phyloP scores from a whole-genome alignment of 2,113 vertebrate species.

The Ascaphus truei region DNA sequence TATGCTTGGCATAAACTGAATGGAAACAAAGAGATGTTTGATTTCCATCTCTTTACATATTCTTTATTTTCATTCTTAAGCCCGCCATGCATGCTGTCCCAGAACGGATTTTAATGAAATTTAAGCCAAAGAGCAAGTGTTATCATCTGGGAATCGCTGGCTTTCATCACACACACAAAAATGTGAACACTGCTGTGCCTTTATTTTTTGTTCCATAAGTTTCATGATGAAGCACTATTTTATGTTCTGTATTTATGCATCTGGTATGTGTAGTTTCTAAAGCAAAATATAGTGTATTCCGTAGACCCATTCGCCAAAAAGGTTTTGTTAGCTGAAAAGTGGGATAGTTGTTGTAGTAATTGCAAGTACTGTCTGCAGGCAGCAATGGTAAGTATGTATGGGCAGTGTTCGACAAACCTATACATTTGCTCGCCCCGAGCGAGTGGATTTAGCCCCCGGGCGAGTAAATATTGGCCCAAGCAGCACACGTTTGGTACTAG shows the following conservation, averaged over 20 bases:
- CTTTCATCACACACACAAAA: background rate
- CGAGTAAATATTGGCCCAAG: no score
- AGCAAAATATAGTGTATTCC: no score
- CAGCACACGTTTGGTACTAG: no score
- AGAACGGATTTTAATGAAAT: constrained; percentile 4
- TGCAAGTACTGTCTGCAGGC: no score
- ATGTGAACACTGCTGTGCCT: no score
- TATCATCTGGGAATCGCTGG: constrained; percentile 36
- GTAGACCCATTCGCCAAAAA: no score
- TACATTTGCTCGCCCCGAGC: no score
- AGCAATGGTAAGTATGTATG: no score
- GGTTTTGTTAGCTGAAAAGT: no score
- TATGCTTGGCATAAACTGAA: constrained; percentile 54
- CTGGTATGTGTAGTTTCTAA: background rate
- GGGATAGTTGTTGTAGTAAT: no score
- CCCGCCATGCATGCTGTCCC: constrained; percentile 31
- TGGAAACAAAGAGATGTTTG: constrained; percentile 42
- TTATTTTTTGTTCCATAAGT: background rate
- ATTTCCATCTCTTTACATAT: constrained; percentile 41
- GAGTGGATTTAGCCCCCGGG: no score
- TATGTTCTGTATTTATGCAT: background rate
- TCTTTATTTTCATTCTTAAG: constrained; percentile 15
- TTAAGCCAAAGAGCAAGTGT: constrained; percentile 37
- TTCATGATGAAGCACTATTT: background rate
- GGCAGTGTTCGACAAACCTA: no score